Conservation (phyloP, 37 sponge, comb jelly and placozoan genomes). For the Chondrosia reniformis region DNA sequence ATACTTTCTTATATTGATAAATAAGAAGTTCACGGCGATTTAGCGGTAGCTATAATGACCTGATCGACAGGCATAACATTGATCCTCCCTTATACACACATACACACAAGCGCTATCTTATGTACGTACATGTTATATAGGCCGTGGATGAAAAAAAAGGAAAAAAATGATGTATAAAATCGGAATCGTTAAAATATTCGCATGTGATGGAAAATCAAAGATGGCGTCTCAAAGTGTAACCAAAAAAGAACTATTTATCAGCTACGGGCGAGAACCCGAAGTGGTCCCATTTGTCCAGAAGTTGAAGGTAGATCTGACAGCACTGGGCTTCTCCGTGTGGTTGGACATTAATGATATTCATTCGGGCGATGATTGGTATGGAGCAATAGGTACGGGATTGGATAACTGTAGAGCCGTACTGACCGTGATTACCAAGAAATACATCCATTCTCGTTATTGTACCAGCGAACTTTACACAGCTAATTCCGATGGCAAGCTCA, state of each 20-base stretch:
- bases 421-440: conserved; percentile 60
- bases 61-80: no score
- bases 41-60: no score
- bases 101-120: no score
- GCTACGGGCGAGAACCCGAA: conserved; percentile 76
- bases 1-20: no score
- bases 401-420: conserved; percentile 49
- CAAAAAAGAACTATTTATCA: conserved; percentile 50
- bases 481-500: conserved; percentile 51
- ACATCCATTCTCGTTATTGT: conserved; percentile 50
- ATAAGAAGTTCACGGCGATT: no score
- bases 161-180: no score
- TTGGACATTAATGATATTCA: conserved; percentile 61
- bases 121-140: no score
- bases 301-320: conserved; percentile 56
- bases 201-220: no score
- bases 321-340: conserved; percentile 58
- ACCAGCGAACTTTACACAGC: conserved; percentile 76
- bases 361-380: conserved; percentile 72
- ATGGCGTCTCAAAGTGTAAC: neutral
- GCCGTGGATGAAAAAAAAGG: no score
- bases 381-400: conserved; percentile 66
- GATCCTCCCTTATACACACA: no score
- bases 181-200: no score
- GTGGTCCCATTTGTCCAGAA: conserved; percentile 40